Evolutionary conservation across 2,888 invertebrate species (phyloP).

Genomic region (Eupithecia subfuscata): DNA sequence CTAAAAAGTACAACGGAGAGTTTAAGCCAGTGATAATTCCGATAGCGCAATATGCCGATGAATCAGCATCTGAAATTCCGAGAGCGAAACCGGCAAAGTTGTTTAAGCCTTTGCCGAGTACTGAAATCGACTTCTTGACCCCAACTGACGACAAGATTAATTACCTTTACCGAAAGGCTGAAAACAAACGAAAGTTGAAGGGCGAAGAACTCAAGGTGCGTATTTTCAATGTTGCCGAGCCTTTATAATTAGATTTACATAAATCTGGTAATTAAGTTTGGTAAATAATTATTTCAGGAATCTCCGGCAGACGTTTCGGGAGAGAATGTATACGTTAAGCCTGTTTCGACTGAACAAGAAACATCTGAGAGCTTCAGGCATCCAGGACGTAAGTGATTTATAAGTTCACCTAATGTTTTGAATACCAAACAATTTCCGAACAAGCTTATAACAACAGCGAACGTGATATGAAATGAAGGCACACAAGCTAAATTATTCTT

Average conservation of each 20-base stretch:
- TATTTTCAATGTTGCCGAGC: slow-evolving; percentile 31
- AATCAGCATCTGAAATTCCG: slow-evolving; percentile 64
- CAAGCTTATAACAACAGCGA: not conserved
- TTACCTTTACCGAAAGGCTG: slow-evolving; percentile 77
- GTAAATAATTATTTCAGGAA: slow-evolving; percentile 40
- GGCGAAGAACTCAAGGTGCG: slow-evolving; percentile 62
- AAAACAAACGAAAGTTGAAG: slow-evolving; percentile 78
- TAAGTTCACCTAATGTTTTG: not conserved
- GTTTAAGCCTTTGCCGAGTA: slow-evolving; percentile 64
- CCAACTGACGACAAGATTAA: slow-evolving; percentile 67
- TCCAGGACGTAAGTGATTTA: slow-evolving; percentile 65
- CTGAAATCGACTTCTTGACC: slow-evolving; percentile 59
- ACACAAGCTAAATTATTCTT: too few species aligned
- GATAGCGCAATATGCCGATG: slow-evolving; percentile 64
- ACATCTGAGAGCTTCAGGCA: slow-evolving; percentile 71
- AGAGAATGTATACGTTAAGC: slow-evolving; percentile 52
- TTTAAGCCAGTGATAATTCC: slow-evolving; percentile 78
- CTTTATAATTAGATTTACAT: slow-evolving; percentile 26
- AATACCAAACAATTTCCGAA: not conserved
- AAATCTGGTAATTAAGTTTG: slow-evolving; percentile 33
- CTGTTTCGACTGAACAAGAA: slow-evolving; percentile 65
- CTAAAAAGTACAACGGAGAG: slow-evolving; percentile 83
- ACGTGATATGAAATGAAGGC: not conserved
- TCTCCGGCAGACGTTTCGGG: slow-evolving; percentile 25
- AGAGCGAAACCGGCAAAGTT: slow-evolving; percentile 74